These are phyloP conservation scores for Silurus meridionalis DNA, from an alignment of 2,113 vertebrate species.

Conservation along the genomic window DNA sequence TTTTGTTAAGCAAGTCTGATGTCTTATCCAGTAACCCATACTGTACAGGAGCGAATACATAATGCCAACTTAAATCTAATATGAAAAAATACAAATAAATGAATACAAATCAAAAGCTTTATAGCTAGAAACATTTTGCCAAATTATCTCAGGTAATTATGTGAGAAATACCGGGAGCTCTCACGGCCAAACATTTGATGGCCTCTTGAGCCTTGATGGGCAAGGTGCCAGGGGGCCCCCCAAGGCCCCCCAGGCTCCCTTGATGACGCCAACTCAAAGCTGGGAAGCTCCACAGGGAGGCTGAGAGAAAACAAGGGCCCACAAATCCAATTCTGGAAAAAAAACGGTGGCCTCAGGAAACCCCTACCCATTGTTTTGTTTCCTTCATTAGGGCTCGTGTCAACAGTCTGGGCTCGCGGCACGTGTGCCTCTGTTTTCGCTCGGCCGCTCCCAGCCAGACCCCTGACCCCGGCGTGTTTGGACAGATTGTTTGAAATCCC, in stretches of 20 bases:
- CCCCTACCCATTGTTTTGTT: slow-evolving; percentile 77
- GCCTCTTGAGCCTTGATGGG: slow-evolving; percentile 17
- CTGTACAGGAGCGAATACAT: background rate
- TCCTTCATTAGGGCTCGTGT: slow-evolving; percentile 76
- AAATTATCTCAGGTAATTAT: slow-evolving; percentile 30
- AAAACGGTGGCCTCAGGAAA: slow-evolving; percentile 67
- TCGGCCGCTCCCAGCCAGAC: slow-evolving; percentile 64
- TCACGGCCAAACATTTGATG: slow-evolving; percentile 25
- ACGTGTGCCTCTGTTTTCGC: slow-evolving; percentile 77
- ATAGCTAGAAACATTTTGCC: too few species aligned
- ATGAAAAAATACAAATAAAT: background rate
- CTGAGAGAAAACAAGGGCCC: slow-evolving; percentile 68
- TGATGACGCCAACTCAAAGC: slow-evolving; percentile 71
- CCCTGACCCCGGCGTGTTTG: slow-evolving; percentile 66
- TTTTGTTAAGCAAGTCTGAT: too few species aligned
- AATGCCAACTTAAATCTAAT: background rate
- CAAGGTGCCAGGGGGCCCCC: slow-evolving; percentile 17
- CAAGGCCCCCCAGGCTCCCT: slow-evolving; percentile 59
- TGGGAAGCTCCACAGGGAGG: slow-evolving; percentile 63
- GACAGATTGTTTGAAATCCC: slow-evolving; percentile 67
- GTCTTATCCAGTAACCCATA: background rate
- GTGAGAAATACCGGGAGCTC: slow-evolving; percentile 48
- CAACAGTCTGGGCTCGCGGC: slow-evolving; percentile 67
- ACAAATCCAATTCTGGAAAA: slow-evolving; percentile 45
- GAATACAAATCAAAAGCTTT: background rate